Percentiles rank a stretch among this genome's conserved stretches.
Evolutionary conservation across 1,140 invertebrate species (phyloP).

Genomic region (Micrasema minimum): DNA sequence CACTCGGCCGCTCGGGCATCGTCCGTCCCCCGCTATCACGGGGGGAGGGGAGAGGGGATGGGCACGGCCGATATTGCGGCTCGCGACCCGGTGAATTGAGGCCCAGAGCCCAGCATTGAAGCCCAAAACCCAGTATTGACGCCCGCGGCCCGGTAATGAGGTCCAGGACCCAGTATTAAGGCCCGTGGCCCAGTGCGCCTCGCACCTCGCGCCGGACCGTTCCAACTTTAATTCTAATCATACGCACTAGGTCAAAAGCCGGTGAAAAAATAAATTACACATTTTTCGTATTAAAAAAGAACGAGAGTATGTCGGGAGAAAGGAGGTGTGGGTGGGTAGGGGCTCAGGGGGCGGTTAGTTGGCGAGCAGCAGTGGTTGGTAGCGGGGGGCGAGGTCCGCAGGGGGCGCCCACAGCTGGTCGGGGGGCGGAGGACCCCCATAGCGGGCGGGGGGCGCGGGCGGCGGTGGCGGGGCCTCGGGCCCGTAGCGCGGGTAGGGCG

Average conservation of each 20-base stretch:
- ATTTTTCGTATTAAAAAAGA: slow-evolving; percentile 40
- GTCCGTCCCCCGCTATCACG: slow-evolving; percentile 27
- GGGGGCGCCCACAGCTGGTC: slow-evolving; percentile 55
- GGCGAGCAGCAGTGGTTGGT: slow-evolving; percentile 52
- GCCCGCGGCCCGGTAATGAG: too few relatives aligned
- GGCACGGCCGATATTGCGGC: neutral
- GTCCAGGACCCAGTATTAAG: too few relatives aligned
- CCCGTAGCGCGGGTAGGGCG: slow-evolving; percentile 61
- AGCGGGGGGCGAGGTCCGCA: slow-evolving; percentile 49
- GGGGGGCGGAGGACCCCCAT: slow-evolving; percentile 50
- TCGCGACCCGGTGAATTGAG: too few relatives aligned
- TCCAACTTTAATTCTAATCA: slow-evolving; percentile 4
- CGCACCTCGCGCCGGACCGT: neutral
- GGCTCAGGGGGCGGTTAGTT: slow-evolving; percentile 42
- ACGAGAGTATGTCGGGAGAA: slow-evolving; percentile 27
- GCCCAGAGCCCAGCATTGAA: too few relatives aligned
- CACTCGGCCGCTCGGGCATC: neutral
- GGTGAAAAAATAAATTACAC: slow-evolving; percentile 54
- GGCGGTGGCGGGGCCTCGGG: slow-evolving; percentile 56
- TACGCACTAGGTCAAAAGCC: slow-evolving; percentile 51
- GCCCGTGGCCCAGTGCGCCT: neutral
- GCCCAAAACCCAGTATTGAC: too few relatives aligned
- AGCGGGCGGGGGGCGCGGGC: slow-evolving; percentile 54
- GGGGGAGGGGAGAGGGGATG: slow-evolving; percentile 11
- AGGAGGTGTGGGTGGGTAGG: neutral